Base-by-base conservation (phyloP, 2,113 vertebrate genomes). In the Acrocephalus kingi region DNA sequence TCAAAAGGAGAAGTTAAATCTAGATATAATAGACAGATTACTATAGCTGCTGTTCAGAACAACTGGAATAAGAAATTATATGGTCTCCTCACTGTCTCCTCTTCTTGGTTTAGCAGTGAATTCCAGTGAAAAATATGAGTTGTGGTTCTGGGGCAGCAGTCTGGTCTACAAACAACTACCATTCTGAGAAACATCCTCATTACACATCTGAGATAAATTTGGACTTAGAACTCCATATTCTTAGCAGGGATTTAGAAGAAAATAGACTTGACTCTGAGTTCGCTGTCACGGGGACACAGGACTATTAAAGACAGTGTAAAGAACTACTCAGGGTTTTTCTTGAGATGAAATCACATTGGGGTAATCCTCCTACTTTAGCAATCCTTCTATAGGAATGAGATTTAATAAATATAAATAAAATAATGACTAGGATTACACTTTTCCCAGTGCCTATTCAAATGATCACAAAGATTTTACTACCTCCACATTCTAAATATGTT, bases 151-250 rank as follows among this genome's bases (percentile, higher is more conserved):
- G 61, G 68, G 33, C 75, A 80, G 49, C 23, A 21, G 45, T 73
- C 76, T 55, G 37, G 25, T 64, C 39, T 74, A 74, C 3, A 84
- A 43, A 94, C 49, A 92, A 58, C 58, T 93, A 52, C 35, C 82
- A 90, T 43, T 11, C 31, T 91, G 63, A 89, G 95, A 97, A 89
- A 39, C 48, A 89, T 49, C 31, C 67, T 73, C 67, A 71, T 89
- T 92, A 88, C 33, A 80, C 78, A 46, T 72, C 58, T 55, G 63
- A 90, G 21, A 58, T 37, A 59, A 91, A 91, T 79, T 80, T 79
- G 63, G n/a, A 84, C 37, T 84, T 84, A 46, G 33, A 84, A 63
- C 85, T 94, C 56, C 10, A 5, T 43, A 79, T 56, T 13, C 58
- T 61, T 45, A 43, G 7, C n/a, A 82, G 49, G 11, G 28, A 68